These are phyloP conservation scores for Antennarius striatus DNA, from an alignment of 2,113 vertebrate genomes.

Conservation along the genomic window DNA sequence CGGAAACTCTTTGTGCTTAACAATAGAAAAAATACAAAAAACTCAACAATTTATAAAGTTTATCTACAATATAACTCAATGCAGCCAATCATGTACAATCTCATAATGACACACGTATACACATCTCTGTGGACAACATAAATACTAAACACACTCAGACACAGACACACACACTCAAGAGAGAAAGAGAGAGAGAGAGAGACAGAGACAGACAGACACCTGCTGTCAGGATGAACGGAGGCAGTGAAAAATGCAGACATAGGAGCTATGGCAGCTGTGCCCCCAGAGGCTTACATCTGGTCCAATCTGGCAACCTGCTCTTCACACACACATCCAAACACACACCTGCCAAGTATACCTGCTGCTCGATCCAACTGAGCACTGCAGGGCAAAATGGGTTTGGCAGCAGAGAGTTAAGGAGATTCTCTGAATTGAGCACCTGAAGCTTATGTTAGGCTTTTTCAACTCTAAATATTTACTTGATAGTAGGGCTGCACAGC, in stretches of 20 bases:
- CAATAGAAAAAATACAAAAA: too few species aligned
- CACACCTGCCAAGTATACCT: conserved; percentile 63
- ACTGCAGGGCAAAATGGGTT: conserved; percentile 37
- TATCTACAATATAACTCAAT: not conserved
- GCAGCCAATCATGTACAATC: too few species aligned
- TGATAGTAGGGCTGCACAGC: not conserved
- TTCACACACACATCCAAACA: conserved; percentile 31
- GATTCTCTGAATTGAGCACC: conserved; percentile 10
- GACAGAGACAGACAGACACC: conserved; percentile 31
- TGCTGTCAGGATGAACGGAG: conserved; percentile 44
- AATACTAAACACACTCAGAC: too few species aligned
- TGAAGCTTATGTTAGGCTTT: conserved; percentile 18
- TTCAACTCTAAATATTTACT: conserved; percentile 23
- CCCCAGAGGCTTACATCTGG: conserved; percentile 89
- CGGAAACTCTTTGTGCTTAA: conserved; percentile 32
- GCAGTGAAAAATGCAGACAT: conserved; percentile 63
- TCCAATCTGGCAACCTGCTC: conserved; percentile 84
- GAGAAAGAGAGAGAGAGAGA: too few species aligned
- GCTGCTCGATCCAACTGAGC: conserved; percentile 76
- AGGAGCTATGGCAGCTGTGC: conserved; percentile 83
- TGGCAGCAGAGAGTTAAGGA: conserved; percentile 43
- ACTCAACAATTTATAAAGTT: too few species aligned
- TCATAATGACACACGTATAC: too few species aligned
- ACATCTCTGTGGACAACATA: too few species aligned
- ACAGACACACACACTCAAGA: not conserved